Conservation (phyloP, 1,140 invertebrate genomes). For the Radopholus similis region DNA sequence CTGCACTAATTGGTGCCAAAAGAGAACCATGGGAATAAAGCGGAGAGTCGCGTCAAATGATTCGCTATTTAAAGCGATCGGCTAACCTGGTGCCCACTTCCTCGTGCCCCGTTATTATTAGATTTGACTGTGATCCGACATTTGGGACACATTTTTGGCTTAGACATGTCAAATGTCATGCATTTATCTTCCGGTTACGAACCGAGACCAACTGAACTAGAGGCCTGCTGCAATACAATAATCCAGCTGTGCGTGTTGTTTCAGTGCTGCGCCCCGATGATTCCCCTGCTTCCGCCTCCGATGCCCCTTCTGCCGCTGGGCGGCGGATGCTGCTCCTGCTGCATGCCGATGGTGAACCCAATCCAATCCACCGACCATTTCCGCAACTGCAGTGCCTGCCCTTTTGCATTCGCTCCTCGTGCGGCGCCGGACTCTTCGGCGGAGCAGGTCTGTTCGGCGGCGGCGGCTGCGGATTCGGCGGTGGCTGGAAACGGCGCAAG, state of each 20-base stretch:
- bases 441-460: slow-evolving; percentile 14
- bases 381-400: slow-evolving; percentile 6
- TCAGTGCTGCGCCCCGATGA: slow-evolving; percentile 14
- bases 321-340: slow-evolving; percentile 25
- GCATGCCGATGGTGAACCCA: slow-evolving; percentile 17
- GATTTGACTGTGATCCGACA: too few species aligned
- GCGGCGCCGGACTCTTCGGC: slow-evolving; percentile 19
- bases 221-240: neutral
- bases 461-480: slow-evolving; percentile 8
- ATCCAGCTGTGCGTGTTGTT: too few species aligned
- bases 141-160: too few species aligned
- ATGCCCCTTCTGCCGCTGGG: slow-evolving; percentile 18
- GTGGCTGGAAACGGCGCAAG: slow-evolving; percentile 5
- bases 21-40: too few species aligned
- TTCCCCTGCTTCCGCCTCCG: slow-evolving; percentile 17
- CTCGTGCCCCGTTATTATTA: too few species aligned
- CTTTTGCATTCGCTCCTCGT: slow-evolving; percentile 14
- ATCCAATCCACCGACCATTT: neutral
- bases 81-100: too few species aligned
- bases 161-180: too few species aligned
- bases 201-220: too few species aligned
- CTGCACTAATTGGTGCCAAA: too few species aligned
- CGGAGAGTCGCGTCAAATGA: too few species aligned
- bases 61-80: too few species aligned
- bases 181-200: too few species aligned